A percentile compares a stretch with the other conserved stretches of the same genome.
Evolutionary conservation across 2,888 invertebrate genomes (phyloP).

Genomic region (Microctonus brassicae): DNA sequence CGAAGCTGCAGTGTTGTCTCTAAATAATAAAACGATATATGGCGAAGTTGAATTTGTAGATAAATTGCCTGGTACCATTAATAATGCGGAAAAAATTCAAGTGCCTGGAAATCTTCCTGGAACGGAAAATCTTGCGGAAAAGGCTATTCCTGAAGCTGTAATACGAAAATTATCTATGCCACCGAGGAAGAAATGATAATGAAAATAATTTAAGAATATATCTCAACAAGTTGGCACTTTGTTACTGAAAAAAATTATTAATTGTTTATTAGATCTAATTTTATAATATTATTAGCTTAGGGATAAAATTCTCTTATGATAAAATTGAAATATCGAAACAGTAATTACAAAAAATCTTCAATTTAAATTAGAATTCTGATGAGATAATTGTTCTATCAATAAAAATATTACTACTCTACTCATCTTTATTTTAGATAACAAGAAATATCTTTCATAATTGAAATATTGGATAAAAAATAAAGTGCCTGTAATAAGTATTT

Average conservation of each 20-base stretch:
- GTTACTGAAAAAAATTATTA: too few relatives aligned
- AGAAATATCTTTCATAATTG: too few relatives aligned
- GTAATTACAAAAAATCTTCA: too few relatives aligned
- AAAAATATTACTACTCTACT: too few relatives aligned
- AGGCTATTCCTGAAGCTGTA: conserved; percentile 52
- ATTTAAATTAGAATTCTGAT: too few relatives aligned
- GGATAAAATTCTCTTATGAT: not conserved
- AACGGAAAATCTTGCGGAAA: conserved; percentile 53
- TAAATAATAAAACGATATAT: not conserved
- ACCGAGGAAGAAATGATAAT: not conserved
- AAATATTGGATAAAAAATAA: too few relatives aligned
- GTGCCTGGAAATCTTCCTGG: conserved; percentile 46
- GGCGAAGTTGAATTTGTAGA: not conserved
- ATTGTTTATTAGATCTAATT: too few relatives aligned
- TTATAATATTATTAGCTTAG: not conserved
- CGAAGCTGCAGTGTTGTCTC: not conserved
- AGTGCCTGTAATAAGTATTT: too few relatives aligned
- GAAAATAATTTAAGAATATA: not conserved
- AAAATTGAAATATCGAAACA: not conserved
- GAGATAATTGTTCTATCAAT: too few relatives aligned
- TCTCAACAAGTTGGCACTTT: too few relatives aligned
- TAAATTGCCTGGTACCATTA: conserved; percentile 52
- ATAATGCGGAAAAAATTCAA: conserved; percentile 53
- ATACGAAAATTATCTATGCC: conserved; percentile 7
- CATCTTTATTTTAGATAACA: not conserved